Percentiles rank a stretch among this genome's conserved stretches.
Evolutionary conservation across 2,113 vertebrate species (phyloP).

Genomic region (Lathamus discolor): DNA sequence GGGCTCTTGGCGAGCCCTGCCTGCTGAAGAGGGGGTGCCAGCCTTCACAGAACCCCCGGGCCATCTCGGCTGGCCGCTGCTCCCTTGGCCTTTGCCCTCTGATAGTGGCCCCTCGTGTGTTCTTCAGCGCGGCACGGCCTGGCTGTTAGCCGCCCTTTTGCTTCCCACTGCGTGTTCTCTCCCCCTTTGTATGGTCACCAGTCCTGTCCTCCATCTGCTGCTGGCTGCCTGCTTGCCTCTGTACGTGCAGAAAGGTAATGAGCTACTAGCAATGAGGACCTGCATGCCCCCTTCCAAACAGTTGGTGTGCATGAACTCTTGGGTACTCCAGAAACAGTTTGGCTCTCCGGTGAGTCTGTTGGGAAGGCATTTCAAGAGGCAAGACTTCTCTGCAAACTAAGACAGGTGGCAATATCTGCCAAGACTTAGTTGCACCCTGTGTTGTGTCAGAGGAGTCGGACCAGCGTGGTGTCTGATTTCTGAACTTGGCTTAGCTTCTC

Average conservation of each 20-base stretch:
- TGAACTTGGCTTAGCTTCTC: not conserved
- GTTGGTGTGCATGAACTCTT: not conserved
- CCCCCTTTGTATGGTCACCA: not conserved
- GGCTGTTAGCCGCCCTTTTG: not conserved
- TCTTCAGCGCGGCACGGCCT: rapidly evolving
- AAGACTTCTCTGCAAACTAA: rapidly evolving
- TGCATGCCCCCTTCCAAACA: not conserved
- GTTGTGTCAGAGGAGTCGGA: not conserved
- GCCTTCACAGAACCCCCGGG: not conserved
- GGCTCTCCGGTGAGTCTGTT: not conserved
- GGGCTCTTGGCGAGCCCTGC: not conserved
- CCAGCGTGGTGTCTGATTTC: not conserved
- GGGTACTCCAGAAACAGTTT: not conserved
- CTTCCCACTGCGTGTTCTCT: not conserved
- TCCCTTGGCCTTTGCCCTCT: not conserved
- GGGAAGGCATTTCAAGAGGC: not conserved
- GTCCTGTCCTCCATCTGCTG: not conserved
- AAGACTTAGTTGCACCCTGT: rapidly evolving
- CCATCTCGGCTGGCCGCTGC: not conserved
- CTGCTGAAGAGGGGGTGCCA: not conserved
- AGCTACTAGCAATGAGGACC: not conserved
- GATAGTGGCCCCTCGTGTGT: rapidly evolving
- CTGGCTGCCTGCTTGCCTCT: not conserved
- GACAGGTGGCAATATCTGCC: not conserved
- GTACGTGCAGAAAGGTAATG: rapidly evolving